phyloP scores from a whole-genome alignment of 2,888 invertebrate species.

The Caenorhabditis panamensis region DNA sequence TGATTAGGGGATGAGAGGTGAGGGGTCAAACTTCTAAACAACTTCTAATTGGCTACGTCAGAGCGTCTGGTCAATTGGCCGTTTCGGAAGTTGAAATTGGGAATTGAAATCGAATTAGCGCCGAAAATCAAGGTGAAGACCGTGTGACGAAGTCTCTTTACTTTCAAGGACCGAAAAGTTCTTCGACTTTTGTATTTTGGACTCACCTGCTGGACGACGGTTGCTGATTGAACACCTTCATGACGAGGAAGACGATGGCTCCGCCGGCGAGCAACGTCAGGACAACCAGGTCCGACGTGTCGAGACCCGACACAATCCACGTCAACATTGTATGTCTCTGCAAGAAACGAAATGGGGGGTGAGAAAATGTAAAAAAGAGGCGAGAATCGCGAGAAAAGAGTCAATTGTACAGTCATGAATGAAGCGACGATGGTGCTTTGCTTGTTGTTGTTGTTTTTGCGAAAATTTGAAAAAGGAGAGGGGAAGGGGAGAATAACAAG shows the following conservation, averaged over 20 bases:
- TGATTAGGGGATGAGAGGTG: not conserved
- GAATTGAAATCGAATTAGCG: conserved; percentile 13
- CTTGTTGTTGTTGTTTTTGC: not conserved
- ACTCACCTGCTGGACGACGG: conserved; percentile 23
- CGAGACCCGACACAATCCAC: conserved; percentile 46
- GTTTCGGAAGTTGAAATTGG: not conserved
- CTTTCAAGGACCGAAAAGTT: not conserved
- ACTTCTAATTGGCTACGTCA: not conserved
- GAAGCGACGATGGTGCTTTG: not conserved
- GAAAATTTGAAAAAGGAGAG: conserved; percentile 2
- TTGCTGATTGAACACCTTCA: conserved; percentile 50
- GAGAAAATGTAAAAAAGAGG: not conserved
- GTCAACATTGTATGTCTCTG: conserved; percentile 32
- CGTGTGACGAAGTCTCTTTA: not conserved
- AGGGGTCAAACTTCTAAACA: not conserved
- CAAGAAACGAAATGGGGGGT: not conserved
- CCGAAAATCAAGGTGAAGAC: too few species aligned
- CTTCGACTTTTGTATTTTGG: not conserved
- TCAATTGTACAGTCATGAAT: conserved; percentile 1
- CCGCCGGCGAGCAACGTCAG: conserved; percentile 51
- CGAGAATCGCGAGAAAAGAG: not conserved
- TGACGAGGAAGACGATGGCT: conserved; percentile 42
- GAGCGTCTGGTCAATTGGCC: not conserved
- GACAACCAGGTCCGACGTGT: conserved; percentile 57
- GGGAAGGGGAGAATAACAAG: not conserved